A percentile compares a stretch with the other conserved stretches of the same genome.
phyloP scores from a whole-genome alignment of 2,888 invertebrate species.

The Tinea semifulvella region DNA sequence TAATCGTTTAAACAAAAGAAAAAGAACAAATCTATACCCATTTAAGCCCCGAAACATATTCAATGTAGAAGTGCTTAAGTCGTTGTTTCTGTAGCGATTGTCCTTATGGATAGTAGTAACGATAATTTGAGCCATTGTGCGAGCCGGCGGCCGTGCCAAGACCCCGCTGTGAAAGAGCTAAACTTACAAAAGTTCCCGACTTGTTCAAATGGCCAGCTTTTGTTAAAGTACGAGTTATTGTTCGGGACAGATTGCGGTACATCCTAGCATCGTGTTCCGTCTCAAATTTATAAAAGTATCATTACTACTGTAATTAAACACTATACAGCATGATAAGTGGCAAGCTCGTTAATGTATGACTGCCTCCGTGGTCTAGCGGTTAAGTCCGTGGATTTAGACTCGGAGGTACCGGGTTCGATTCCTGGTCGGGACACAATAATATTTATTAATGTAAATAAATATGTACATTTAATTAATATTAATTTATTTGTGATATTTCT shows the following conservation, averaged over 20 bases:
- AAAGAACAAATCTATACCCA: too few relatives aligned
- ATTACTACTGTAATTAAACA: constrained; percentile 26
- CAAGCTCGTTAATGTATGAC: too few relatives aligned
- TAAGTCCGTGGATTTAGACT: too few relatives aligned
- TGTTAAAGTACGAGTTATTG: constrained; percentile 64
- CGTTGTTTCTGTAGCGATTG: constrained; percentile 59
- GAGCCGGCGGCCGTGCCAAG: constrained; percentile 49
- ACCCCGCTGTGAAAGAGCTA: constrained; percentile 57
- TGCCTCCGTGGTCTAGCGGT: too few relatives aligned
- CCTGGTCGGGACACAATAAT: too few relatives aligned
- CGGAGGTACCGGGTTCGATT: too few relatives aligned
- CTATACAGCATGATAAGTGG: too few relatives aligned
- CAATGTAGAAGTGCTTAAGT: constrained; percentile 24
- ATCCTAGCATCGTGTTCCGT: constrained; percentile 31
- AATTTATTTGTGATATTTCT: too few relatives aligned
- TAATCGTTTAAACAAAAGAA: too few relatives aligned
- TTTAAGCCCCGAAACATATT: too few relatives aligned
- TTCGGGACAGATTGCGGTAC: constrained; percentile 58
- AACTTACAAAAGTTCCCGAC: constrained; percentile 65
- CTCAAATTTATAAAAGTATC: constrained; percentile 37
- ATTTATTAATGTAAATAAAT: too few relatives aligned
- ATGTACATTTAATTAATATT: too few relatives aligned
- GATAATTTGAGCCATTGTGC: constrained; percentile 61
- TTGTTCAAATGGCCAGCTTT: constrained; percentile 65
- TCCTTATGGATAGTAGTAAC: constrained; percentile 58